phyloP scores from a whole-genome alignment of 2,888 invertebrate genomes.

The Drosophila rellima region DNA sequence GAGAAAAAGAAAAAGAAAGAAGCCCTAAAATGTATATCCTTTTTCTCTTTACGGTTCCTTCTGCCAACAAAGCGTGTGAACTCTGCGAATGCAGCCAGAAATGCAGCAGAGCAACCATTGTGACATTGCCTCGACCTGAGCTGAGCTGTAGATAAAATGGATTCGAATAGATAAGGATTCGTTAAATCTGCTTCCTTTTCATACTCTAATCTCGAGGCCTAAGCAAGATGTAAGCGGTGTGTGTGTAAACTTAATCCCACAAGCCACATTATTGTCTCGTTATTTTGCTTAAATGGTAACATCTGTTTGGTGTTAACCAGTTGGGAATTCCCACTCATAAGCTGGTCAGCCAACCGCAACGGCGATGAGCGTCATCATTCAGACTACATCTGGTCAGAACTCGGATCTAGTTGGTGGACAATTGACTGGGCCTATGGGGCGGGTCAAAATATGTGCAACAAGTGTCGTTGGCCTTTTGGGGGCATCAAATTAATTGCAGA shows the following conservation, averaged over 20 bases:
- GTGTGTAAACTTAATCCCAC: slow-evolving; percentile 4
- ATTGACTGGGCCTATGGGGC: neutral
- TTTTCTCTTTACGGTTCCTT: slow-evolving; percentile 23
- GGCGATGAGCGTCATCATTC: slow-evolving; percentile 1
- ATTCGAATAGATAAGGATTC: slow-evolving; percentile 28
- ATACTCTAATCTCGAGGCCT: neutral
- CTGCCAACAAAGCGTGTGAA: slow-evolving; percentile 66
- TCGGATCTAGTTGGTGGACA: slow-evolving; percentile 11
- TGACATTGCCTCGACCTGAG: slow-evolving; percentile 7
- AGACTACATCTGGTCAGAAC: slow-evolving; percentile 17
- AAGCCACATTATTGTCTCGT: neutral
- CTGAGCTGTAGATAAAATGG: neutral
- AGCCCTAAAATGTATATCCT: slow-evolving; percentile 76
- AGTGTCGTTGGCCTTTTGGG: slow-evolving; percentile 73
- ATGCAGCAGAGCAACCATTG: slow-evolving; percentile 12
- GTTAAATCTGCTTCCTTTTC: slow-evolving; percentile 3
- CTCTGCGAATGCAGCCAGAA: slow-evolving; percentile 50
- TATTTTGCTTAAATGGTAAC: slow-evolving; percentile 2
- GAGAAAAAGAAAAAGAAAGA: slow-evolving; percentile 46
- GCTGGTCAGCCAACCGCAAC: slow-evolving; percentile 15
- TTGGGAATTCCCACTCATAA: slow-evolving; percentile 8
- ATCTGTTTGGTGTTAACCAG: slow-evolving; percentile 17
- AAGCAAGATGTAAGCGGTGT: neutral
- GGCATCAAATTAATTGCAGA: slow-evolving; percentile 59
- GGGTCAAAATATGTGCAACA: slow-evolving; percentile 49